phyloP scores from a whole-genome alignment of 2,113 vertebrate species.

The Maccullochella peelii region DNA sequence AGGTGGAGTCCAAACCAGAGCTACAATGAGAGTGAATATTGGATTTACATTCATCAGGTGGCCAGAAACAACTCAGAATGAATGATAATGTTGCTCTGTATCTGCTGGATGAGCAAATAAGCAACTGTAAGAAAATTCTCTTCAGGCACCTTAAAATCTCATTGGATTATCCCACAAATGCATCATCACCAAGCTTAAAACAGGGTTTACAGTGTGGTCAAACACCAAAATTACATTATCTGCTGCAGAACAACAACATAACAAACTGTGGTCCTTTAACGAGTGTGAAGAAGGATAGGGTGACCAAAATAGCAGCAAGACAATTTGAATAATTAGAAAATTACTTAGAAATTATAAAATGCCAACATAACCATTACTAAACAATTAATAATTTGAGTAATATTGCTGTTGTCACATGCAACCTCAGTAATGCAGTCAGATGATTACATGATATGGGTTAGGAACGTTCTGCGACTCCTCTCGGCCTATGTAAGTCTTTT shows the following conservation, averaged over 20 bases:
- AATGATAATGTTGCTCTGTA: no score
- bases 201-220: no score
- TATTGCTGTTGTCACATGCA: background rate
- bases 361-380: background rate
- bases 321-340: background rate
- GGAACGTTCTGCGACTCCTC: background rate
- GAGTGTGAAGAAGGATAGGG: background rate
- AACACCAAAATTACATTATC: no score
- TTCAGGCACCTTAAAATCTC: no score
- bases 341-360: background rate
- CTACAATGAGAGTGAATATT: no score
- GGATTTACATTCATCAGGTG: no score
- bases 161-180: background rate
- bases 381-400: background rate
- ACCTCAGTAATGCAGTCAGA: background rate
- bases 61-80: no score
- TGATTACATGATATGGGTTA: background rate
- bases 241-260: no score
- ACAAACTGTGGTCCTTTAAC: background rate
- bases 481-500: background rate
- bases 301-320: background rate
- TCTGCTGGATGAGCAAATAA: no score
- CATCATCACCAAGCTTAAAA: background rate
- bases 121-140: no score
- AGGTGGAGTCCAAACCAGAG: no score